Evolutionary conservation across 2,888 invertebrate genomes (phyloP).

Genomic region (Pomacea canaliculata): DNA sequence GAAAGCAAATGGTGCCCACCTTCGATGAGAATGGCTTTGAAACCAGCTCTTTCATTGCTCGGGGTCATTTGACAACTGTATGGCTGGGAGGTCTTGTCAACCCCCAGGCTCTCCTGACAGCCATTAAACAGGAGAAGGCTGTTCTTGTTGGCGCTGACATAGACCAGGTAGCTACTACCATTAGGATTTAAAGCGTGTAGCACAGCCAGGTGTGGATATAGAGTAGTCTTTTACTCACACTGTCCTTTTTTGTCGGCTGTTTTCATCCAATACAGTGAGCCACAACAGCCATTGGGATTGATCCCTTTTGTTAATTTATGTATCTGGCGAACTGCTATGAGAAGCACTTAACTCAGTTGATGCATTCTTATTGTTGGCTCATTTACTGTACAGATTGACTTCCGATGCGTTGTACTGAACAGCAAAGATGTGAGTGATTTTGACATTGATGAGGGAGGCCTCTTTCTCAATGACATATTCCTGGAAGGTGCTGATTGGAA

Average conservation of each 20-base stretch:
- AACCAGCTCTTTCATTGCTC: conserved; percentile 46
- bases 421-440: conserved; percentile 48
- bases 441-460: conserved; percentile 59
- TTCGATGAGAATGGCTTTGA: conserved; percentile 34
- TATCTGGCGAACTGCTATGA: no score
- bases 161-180: conserved; percentile 54
- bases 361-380: no score
- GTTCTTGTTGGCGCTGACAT: conserved; percentile 50
- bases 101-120: conserved; percentile 62
- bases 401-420: conserved; percentile 54
- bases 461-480: conserved; percentile 55
- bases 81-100: conserved; percentile 68
- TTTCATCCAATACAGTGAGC: no score
- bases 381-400: conserved; percentile 42
- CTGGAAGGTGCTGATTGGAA: conserved; percentile 65
- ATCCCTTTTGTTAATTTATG: no score
- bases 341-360: no score
- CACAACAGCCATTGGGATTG: no score
- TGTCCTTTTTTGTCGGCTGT: no score
- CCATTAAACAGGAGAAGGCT: conserved; percentile 65
- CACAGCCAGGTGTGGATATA: no score
- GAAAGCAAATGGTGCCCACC: conserved; percentile 62
- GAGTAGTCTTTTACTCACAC: no score
- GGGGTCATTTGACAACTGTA: conserved; percentile 56
- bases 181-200: neutral